phyloP scores from a whole-genome alignment of 2,888 invertebrate genomes.

The Caradrina kadenii region DNA sequence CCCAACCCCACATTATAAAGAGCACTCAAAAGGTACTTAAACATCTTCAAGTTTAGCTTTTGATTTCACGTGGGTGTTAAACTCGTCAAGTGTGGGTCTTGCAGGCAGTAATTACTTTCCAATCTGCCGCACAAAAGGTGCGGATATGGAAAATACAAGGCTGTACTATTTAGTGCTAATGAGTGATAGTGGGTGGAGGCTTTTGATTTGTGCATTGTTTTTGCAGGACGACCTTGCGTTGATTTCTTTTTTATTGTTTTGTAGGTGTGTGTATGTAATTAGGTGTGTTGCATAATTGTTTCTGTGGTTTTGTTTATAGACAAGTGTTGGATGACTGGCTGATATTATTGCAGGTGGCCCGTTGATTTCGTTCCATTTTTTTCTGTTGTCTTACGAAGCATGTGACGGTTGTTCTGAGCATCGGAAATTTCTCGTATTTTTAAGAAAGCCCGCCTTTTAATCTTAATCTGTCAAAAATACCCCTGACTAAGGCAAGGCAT shows the following conservation, averaged over 20 bases:
- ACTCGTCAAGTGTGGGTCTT: slow-evolving; percentile 75
- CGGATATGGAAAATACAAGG: slow-evolving; percentile 67
- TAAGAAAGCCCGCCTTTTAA: no score
- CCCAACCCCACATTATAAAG: slow-evolving; percentile 66
- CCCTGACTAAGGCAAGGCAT: no score
- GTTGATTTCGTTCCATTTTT: no score
- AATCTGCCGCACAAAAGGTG: slow-evolving; percentile 71
- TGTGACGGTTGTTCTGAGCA: no score
- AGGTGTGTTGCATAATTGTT: slow-evolving; percentile 23
- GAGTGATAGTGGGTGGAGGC: slow-evolving; percentile 66
- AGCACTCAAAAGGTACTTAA: slow-evolving; percentile 75
- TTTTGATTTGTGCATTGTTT: slow-evolving; percentile 71
- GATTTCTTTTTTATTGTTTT: slow-evolving; percentile 62
- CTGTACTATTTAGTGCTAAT: slow-evolving; percentile 67
- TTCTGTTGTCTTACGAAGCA: no score
- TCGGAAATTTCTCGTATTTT: no score
- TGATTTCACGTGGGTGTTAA: slow-evolving; percentile 74
- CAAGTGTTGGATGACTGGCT: slow-evolving; percentile 8
- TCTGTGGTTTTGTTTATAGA: not conserved
- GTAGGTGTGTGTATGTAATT: slow-evolving; percentile 51
- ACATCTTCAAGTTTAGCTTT: slow-evolving; percentile 73
- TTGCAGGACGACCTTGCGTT: slow-evolving; percentile 57
- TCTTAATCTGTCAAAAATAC: no score
- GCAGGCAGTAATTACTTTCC: slow-evolving; percentile 82
- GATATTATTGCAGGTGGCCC: not conserved